Evolutionary conservation across 2,113 vertebrate species (phyloP).

Genomic region (Jacana jacana): DNA sequence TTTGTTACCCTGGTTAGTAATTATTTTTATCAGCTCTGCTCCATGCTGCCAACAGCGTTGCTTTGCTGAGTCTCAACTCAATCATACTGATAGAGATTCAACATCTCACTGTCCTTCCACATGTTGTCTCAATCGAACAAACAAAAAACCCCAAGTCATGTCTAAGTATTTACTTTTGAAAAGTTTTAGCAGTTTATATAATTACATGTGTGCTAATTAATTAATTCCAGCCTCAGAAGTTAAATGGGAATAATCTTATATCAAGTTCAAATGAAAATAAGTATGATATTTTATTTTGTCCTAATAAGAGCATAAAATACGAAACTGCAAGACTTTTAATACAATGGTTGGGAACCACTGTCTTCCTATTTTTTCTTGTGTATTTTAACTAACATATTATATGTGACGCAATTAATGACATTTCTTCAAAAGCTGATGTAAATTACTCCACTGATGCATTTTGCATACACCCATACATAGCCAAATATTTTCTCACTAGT

Average conservation of each 20-base stretch:
- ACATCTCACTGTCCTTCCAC: not conserved
- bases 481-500: not conserved
- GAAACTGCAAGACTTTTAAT: not conserved
- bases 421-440: constrained; percentile 7
- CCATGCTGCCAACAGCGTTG: not conserved
- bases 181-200: not conserved
- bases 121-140: not conserved
- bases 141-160: not conserved
- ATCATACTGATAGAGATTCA: not conserved
- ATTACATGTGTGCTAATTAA: not conserved
- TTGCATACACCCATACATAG: not conserved
- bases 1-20: not conserved
- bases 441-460: not conserved
- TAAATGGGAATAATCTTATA: not conserved
- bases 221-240: not conserved
- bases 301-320: not conserved
- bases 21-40: not conserved
- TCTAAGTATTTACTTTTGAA: not conserved
- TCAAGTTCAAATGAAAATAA: not conserved
- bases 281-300: not conserved
- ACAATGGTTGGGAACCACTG: not conserved
- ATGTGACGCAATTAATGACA: not conserved
- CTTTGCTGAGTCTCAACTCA: not conserved
- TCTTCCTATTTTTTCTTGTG: not conserved
- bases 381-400: not conserved